A percentile compares a stretch with the other conserved stretches of the same genome.
These are phyloP conservation scores for Conops quadrifasciatus DNA, from an alignment of 2,888 invertebrate species.

Conservation along the genomic window DNA sequence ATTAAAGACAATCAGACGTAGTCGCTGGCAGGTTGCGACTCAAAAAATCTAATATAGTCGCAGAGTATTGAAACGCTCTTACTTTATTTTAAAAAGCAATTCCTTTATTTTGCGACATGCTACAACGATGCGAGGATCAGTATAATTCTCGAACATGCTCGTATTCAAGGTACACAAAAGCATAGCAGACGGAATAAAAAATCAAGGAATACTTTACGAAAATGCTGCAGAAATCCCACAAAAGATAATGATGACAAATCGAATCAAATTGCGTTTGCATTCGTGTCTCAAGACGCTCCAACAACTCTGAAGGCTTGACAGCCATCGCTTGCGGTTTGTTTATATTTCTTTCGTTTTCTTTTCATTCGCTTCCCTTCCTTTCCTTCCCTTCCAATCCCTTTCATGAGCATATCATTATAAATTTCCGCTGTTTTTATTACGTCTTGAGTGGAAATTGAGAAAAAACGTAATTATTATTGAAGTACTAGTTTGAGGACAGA, in stretches of 20 bases:
- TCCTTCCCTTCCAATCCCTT: conserved; percentile 4
- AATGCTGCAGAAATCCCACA: background rate
- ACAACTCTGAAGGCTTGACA: too few species aligned
- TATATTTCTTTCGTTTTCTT: background rate
- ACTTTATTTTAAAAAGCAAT: too few species aligned
- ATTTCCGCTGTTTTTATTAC: conserved; percentile 30
- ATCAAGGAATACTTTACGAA: too few species aligned
- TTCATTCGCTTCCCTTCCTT: background rate
- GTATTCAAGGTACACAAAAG: background rate
- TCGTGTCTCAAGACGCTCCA: background rate
- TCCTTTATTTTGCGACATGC: too few species aligned
- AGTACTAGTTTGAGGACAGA: background rate
- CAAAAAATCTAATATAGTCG: too few species aligned
- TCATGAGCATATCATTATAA: conserved; percentile 30
- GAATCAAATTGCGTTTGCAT: conserved; percentile 10
- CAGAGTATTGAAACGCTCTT: too few species aligned
- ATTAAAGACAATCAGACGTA: too few species aligned
- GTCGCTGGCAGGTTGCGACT: too few species aligned
- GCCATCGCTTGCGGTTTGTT: too few species aligned
- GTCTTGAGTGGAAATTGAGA: conserved; percentile 10
- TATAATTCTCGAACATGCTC: too few species aligned
- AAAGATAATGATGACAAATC: conserved; percentile 32
- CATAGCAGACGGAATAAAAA: background rate
- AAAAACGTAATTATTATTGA: conserved; percentile 23
- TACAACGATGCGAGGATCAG: too few species aligned